Evolutionary conservation across 2,797 vertebrate species (phyloP).

Genomic region (Oreochromis grahami): DNA sequence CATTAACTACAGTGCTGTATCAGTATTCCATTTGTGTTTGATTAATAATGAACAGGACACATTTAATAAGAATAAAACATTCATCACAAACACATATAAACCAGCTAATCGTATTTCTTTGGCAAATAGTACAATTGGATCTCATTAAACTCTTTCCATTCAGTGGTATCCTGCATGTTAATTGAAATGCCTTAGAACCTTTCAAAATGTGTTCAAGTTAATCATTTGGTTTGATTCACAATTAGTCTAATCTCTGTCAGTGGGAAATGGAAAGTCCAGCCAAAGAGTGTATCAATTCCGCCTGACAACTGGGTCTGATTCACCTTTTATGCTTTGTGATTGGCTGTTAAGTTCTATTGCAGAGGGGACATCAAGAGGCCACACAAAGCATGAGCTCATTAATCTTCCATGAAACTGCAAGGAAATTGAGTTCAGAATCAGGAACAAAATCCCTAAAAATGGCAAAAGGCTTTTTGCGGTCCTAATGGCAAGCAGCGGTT

Average conservation of each 20-base stretch:
- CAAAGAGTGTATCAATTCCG: conserved; percentile 59
- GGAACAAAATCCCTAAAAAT: conserved; percentile 46
- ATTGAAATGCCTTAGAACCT: conserved; percentile 71
- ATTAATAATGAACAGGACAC: conserved; percentile 64
- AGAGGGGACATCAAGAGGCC: conserved; percentile 51
- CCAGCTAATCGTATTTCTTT: conserved; percentile 63
- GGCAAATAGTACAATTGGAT: conserved; percentile 66
- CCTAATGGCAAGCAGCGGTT: not conserved
- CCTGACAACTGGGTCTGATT: conserved; percentile 48
- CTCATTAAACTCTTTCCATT: conserved; percentile 61
- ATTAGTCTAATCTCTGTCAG: conserved; percentile 67
- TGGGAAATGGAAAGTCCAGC: conserved; percentile 63
- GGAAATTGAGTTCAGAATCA: conserved; percentile 62
- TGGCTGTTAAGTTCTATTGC: conserved; percentile 60
- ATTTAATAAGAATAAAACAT: conserved; percentile 72
- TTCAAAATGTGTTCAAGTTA: conserved; percentile 66
- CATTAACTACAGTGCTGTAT: conserved; percentile 61
- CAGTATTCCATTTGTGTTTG: conserved; percentile 66
- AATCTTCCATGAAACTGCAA: conserved; percentile 65
- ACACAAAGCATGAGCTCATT: conserved; percentile 65
- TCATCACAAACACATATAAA: conserved; percentile 72
- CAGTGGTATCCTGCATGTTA: conserved; percentile 56
- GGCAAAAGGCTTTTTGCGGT: not conserved
- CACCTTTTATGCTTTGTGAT: conserved; percentile 61
- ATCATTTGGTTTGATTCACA: conserved; percentile 73